phyloP scores from a whole-genome alignment of 2,888 invertebrate genomes.

The Camponotus fellah region DNA sequence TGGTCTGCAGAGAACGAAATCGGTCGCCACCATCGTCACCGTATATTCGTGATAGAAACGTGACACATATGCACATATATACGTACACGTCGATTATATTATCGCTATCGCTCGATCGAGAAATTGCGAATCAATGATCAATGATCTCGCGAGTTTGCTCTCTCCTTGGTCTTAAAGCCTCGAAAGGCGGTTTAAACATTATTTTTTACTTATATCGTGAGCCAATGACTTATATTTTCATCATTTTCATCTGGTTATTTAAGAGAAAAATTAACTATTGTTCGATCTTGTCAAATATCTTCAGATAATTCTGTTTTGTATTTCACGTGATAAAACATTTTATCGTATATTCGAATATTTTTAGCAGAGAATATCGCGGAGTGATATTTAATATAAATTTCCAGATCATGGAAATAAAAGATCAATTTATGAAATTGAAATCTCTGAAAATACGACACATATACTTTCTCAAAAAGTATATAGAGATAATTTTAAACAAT shows the following conservation, averaged over 20 bases:
- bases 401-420: neutral
- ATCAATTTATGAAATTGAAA: neutral
- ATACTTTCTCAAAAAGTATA: neutral
- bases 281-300: neutral
- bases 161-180: neutral
- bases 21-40: neutral
- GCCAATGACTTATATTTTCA: neutral
- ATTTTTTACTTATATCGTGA: neutral
- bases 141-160: neutral
- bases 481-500: neutral
- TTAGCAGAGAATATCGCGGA: neutral
- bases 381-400: neutral
- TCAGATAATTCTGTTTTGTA: neutral
- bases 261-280: neutral
- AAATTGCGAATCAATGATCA: constrained; percentile 7
- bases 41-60: neutral
- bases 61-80: neutral
- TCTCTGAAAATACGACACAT: neutral
- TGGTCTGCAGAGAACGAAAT: constrained; percentile 13
- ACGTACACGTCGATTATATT: neutral
- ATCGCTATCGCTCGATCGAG: constrained; percentile 9
- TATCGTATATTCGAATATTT: neutral
- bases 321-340: neutral
- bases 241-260: neutral
- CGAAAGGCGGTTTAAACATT: too few species aligned